Evolutionary conservation across 1,140 invertebrate species (phyloP).

Genomic region (Euura lappo): DNA sequence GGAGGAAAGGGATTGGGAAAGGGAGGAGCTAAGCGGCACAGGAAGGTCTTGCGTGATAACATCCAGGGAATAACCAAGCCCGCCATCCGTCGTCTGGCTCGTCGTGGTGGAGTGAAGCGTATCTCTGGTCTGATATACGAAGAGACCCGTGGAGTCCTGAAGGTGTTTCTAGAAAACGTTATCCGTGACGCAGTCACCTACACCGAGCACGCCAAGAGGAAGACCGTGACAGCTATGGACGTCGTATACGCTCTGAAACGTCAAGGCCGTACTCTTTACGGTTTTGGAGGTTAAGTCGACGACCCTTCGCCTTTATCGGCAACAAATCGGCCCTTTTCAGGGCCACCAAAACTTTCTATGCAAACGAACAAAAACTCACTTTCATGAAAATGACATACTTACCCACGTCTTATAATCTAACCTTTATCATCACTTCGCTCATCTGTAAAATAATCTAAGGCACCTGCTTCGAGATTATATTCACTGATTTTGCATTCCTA

Average conservation of each 20-base stretch:
- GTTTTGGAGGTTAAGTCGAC: conserved; percentile 65
- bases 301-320: conserved; percentile 76
- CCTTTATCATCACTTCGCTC: no score
- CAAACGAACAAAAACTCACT: not conserved
- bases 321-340: conserved; percentile 64
- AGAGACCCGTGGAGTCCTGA: conserved; percentile 49
- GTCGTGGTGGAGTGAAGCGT: conserved; percentile 79
- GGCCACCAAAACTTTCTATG: conserved; percentile 44
- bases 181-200: conserved; percentile 86
- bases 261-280: conserved; percentile 75
- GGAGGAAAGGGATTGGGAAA: conserved; percentile 70
- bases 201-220: conserved; percentile 82
- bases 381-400: no score
- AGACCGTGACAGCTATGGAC: conserved; percentile 87
- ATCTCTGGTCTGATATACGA: conserved; percentile 69
- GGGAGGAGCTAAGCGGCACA: conserved; percentile 73
- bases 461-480: no score
- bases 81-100: conserved; percentile 58
- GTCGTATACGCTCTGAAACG: conserved; percentile 86
- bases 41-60: conserved; percentile 63
- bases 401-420: no score
- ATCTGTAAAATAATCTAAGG: no score
- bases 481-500: no score
- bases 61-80: conserved; percentile 63
- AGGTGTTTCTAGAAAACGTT: conserved; percentile 80